Evolutionary conservation across 1,140 invertebrate genomes (phyloP).

Genomic region (Calycopis cecrops): DNA sequence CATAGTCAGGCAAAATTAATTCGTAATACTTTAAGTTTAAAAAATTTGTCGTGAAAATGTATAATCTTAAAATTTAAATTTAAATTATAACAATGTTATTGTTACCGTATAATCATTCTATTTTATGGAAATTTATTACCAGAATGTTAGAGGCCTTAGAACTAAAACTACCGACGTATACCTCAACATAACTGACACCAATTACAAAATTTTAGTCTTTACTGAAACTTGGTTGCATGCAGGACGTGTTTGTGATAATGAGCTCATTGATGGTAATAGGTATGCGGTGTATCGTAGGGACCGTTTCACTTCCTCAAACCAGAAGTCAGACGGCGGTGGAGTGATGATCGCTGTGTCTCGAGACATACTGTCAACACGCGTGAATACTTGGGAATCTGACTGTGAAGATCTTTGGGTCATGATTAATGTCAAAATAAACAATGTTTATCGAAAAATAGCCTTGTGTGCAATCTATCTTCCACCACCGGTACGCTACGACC

Average conservation of each 20-base stretch:
- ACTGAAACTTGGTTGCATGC: too few species aligned
- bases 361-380: neutral
- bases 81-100: too few species aligned
- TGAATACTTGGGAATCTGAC: neutral
- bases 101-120: too few species aligned
- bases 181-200: too few species aligned
- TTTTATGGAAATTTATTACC: too few species aligned
- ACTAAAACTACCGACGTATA: too few species aligned
- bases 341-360: too few species aligned
- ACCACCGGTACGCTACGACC: neutral
- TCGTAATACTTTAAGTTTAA: neutral
- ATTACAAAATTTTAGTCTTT: too few species aligned
- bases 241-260: too few species aligned
- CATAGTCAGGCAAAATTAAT: neutral
- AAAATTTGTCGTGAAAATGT: neutral
- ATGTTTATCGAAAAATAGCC: neutral
- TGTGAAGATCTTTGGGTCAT: constrained; percentile 9
- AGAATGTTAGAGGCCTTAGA: too few species aligned
- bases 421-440: neutral
- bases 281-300: constrained; percentile 1
- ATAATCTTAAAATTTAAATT: too few species aligned
- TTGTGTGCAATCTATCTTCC: constrained; percentile 1
- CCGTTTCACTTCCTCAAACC: neutral
- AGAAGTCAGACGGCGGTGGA: constrained; percentile 1
- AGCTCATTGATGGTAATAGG: too few species aligned